Evolutionary conservation across 2,888 invertebrate genomes (phyloP), one percentile per base, ranked within the genome.

Genomic region (Heteromyza rotundicornis): DNA sequence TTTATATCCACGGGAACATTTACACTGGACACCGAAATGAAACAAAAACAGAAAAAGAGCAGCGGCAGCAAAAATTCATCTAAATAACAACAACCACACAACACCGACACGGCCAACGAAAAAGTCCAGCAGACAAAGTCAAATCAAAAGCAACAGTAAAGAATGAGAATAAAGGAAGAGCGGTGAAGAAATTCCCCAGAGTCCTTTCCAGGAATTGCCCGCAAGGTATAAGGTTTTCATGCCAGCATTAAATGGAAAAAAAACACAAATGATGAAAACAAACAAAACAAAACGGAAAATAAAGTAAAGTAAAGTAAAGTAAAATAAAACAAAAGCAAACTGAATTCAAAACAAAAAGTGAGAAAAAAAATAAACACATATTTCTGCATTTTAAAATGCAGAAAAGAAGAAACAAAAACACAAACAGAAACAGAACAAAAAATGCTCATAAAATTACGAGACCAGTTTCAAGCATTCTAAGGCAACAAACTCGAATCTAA

Each of bases 131-230:
- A 16, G 16, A 36, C 36, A 35, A 55, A 49, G 19, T 1, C 16
- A 8, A 22, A 12, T 19, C 53, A 20, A 53, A 49, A 60, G 60
- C 60, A 60, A 60, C 50, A 52, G n/a, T n/a, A 44, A 19, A 22
- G 14, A 27, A 32, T 5, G 32, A 32, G 32, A 8, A 32, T 8
- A 32, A 32, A 5, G 32, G 32, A 32, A 32, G 61, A 59, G 53
- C 58, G 59, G 62, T n/a, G n/a, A n/a, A 62, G 54, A 59, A 62
- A 60, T 64, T 64, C 62, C 62, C 62, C 54, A 55, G 64, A 64
- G 64, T 64, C 64, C 64, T 64, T 64, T 64, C 64, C 62, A 64
- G 59, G 64, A 64, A 64, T 60, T 59, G 57, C 59, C 63, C 53
- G 62, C 62, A 57, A 59, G 59, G 53, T 64, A 55, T 54, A n/a